phyloP scores from a whole-genome alignment of 2,113 vertebrate genomes.

The Elgaria multicarinata region DNA sequence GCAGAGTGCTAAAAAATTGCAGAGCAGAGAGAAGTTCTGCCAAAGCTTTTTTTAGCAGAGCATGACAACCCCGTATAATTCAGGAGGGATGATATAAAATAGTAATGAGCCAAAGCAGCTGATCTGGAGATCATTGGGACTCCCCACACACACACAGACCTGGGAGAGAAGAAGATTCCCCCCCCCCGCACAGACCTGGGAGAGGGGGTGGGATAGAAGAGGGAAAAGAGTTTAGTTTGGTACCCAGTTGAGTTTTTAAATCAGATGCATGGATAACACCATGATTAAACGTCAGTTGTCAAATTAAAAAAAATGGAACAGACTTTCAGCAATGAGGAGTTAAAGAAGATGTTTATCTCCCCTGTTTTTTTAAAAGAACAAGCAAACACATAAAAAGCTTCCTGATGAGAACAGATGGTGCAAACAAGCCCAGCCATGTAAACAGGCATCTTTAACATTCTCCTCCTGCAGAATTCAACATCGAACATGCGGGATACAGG shows the following conservation, averaged over 20 bases:
- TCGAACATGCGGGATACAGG: slow-evolving; percentile 20
- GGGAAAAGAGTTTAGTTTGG: background rate
- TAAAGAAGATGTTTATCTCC: slow-evolving; percentile 8
- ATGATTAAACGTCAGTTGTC: background rate
- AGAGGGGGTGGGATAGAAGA: background rate
- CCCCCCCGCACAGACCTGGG: background rate
- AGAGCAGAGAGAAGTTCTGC: slow-evolving; percentile 29
- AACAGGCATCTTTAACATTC: background rate
- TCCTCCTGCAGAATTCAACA: slow-evolving; percentile 21
- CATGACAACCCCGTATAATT: background rate
- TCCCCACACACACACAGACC: background rate
- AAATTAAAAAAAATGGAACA: background rate
- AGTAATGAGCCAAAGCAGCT: slow-evolving; percentile 2
- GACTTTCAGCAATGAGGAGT: background rate
- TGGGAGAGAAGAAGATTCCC: too few relatives aligned
- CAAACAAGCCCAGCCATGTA: rapidly evolving
- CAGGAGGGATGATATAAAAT: slow-evolving; percentile 32
- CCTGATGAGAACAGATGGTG: background rate
- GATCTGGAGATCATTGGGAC: slow-evolving; percentile 16
- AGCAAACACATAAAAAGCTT: slow-evolving; percentile 16
- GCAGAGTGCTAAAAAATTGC: slow-evolving; percentile 57
- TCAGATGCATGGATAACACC: background rate
- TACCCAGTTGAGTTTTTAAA: background rate
- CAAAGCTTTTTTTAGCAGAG: slow-evolving; percentile 56
- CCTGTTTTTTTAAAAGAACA: background rate